These are phyloP conservation scores for Archocentrus centrarchus DNA, from an alignment of 2,113 vertebrate species.

Conservation along the genomic window DNA sequence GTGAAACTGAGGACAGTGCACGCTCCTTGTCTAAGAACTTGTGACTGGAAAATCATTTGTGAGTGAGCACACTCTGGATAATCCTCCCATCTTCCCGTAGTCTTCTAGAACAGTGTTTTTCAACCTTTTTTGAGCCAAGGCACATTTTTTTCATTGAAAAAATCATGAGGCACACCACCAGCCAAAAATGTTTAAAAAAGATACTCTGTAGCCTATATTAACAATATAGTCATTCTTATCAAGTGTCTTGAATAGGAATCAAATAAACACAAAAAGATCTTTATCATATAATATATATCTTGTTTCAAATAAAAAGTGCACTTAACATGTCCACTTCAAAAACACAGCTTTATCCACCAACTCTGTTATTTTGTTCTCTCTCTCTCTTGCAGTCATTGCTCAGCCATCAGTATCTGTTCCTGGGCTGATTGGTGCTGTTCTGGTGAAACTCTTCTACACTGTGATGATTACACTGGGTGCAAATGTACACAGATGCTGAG, in stretches of 20 bases:
- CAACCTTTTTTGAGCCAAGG: no score
- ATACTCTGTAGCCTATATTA: no score
- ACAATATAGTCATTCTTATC: no score
- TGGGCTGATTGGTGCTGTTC: not conserved
- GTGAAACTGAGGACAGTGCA: not conserved
- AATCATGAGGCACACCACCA: no score
- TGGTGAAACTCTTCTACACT: not conserved
- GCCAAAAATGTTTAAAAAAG: no score
- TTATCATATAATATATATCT: no score
- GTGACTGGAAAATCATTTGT: not conserved
- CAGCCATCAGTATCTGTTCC: not conserved
- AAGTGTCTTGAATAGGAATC: no score
- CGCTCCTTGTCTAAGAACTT: not conserved
- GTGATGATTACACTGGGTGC: not conserved
- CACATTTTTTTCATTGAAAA: no score
- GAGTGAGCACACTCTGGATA: not conserved
- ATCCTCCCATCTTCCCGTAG: not conserved
- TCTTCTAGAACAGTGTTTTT: no score
- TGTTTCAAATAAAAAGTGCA: no score
- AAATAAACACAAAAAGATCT: no score
- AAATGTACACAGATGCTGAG: not conserved
- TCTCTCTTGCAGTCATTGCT: not conserved
- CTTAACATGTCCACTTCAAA: no score
- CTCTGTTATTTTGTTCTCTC: not conserved
- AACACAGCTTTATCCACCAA: not conserved